Evolutionary conservation across 1,140 invertebrate species (phyloP), one percentile per base, ranked within the genome.

Genomic region (Neuroterus valhalla): DNA sequence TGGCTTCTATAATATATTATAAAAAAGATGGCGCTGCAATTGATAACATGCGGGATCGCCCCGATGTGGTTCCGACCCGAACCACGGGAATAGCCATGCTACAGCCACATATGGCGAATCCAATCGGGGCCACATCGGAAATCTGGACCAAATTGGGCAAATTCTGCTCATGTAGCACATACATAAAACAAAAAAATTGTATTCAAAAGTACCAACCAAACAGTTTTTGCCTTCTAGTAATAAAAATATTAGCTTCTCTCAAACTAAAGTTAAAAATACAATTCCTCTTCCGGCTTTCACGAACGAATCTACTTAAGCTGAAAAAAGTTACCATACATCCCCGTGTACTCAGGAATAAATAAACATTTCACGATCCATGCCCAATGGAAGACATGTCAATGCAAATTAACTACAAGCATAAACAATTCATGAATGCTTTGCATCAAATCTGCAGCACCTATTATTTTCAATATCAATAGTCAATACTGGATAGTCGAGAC

Each of bases 341-440:
- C 26, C 26, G n/a, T 15, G 55, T 23, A 17, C 26, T 62, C n/a
- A 62, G 55, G 31, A 62, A 62, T 62, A 62, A 62, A 62, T 62
- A 62, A 62, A 62, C 55, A 62, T 62, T 23, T 62, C 55, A 62
- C 55, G 55, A 62, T 62, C 31, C 31, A 15, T 62, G 55, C 23
- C 55, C 31, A 62, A 38, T 26, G 31, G 31, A 62, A 62, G 23
- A 14, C 55, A n/a, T 62, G 55, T 62, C 55, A 26, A 62, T 62
- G 55, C 31, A 62, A 62, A 62, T 62, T 62, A 31, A 38, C 23
- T 14, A 31, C 26, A 26, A 62, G 55, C 31, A 62, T 62, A 31
- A 62, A 12, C 55, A 14, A 62, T 62, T 62, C 55, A 62, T 31
- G 55, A 62, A 62, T 62, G 55, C 55, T 62, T 62, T 62, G 31